Conservation (phyloP, 2,888 invertebrate genomes). For the Osedax fenrisi region DNA sequence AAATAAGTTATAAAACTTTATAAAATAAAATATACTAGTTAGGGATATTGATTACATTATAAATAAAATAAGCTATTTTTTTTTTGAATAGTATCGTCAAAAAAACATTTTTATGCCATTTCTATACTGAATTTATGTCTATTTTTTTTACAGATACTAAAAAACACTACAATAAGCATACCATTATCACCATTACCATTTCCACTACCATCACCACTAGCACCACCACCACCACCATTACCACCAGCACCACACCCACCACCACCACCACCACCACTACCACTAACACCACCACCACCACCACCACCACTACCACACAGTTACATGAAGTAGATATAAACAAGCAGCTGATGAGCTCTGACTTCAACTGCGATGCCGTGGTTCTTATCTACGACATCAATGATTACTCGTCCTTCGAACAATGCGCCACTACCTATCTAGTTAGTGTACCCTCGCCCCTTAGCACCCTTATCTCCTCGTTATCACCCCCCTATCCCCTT, state of each 20-base stretch:
- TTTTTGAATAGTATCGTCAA: too few relatives aligned
- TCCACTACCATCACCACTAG: background rate
- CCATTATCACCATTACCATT: too few relatives aligned
- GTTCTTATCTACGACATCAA: background rate
- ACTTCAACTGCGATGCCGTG: background rate
- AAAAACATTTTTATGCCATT: too few relatives aligned
- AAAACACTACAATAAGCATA: too few relatives aligned
- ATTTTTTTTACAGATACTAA: too few relatives aligned
- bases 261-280: background rate
- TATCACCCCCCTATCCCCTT: too few relatives aligned
- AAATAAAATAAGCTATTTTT: too few relatives aligned
- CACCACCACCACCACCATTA: background rate
- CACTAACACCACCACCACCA: background rate
- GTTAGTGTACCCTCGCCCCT: background rate
- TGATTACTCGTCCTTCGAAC: background rate
- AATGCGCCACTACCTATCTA: background rate
- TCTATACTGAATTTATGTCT: too few relatives aligned
- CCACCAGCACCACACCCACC: background rate
- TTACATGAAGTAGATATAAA: background rate
- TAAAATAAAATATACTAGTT: too few relatives aligned
- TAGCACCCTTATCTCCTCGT: background rate
- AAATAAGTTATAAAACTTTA: too few relatives aligned
- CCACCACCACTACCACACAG: background rate
- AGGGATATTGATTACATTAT: too few relatives aligned
- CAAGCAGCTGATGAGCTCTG: background rate